Base-by-base conservation (phyloP, 2,113 vertebrate genomes). In the Gasterosteus nipponicus region DNA sequence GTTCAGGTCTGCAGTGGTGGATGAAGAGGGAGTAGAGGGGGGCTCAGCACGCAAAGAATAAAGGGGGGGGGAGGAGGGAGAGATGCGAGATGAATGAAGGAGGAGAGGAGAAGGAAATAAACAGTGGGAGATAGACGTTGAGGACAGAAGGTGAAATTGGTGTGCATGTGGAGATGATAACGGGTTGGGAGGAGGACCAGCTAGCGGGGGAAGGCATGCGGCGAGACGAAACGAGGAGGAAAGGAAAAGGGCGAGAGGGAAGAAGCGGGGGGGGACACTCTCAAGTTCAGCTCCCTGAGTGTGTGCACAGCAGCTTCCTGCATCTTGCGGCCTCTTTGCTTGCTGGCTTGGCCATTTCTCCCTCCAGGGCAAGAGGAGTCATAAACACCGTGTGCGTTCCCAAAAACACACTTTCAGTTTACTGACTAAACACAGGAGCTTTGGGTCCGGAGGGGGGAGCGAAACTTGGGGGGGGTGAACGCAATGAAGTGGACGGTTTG, bases 371-470 rank as follows among this genome's bases (percentile, higher is more conserved):
- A 75, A 84, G 80, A 66, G 71, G 68, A 82, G 71, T 85, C 73
- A 33, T 91, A 90, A 92, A 92, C 86, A 57, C 91, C 87, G 89
- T 75, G 57, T 85, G 91, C 68, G 75, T 85, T 87, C 83, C 82
- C 88, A 88, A 90, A 88, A 82, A 83, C 76, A 82, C 85, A 82
- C 73, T 78, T 56, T 58, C 73, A 72, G 59, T 91, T 90, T 87
- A 88, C 80, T 86, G 87, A 86, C 77, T 88, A 67, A 85, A 74
- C 46, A 73, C 83, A 59, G 81, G 79, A 85, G 87, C 68, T 44
- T 18, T 14, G 80, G 42, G 69, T 75, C 85, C 81, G 29, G n/a
- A 33, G 69, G 77, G 53, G 84, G 77, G 49, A 46, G 33, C 65
- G 73, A 75, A 76, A 76, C 53, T 35, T 61, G 62, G 69, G 79